Evolutionary conservation across 2,113 vertebrate species (phyloP).

Genomic region (Microcebus jonahi): DNA sequence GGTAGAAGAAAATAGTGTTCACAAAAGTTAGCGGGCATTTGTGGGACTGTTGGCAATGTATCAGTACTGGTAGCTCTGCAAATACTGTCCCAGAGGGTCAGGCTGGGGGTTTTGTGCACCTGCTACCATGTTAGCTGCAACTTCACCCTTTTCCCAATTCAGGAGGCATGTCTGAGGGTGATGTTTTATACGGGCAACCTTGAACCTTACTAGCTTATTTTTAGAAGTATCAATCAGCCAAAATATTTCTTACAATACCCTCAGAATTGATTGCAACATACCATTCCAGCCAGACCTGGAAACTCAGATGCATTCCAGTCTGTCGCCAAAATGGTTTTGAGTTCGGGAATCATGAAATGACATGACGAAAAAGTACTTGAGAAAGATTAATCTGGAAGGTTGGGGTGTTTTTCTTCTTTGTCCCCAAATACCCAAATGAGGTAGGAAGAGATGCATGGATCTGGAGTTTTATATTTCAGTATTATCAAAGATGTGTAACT

Average conservation of each 20-base stretch:
- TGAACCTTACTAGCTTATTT: background rate
- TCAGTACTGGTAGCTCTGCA: background rate
- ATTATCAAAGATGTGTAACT: background rate
- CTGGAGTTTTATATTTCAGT: background rate
- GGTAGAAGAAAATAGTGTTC: background rate
- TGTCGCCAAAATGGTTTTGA: background rate
- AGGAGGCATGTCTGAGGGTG: background rate
- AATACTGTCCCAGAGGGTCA: background rate
- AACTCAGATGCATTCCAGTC: background rate
- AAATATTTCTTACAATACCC: background rate
- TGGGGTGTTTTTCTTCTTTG: background rate
- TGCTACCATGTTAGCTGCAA: background rate
- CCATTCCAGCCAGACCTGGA: background rate
- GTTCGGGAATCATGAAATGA: constrained; percentile 12
- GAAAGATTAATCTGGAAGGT: background rate
- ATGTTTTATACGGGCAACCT: background rate
- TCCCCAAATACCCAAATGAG: background rate
- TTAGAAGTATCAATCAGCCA: constrained; percentile 21
- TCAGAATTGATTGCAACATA: background rate
- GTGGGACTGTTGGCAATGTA: background rate
- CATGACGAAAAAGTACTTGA: background rate
- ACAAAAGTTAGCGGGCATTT: background rate
- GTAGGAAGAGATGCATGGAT: background rate
- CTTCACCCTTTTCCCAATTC: background rate
- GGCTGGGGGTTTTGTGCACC: background rate